phyloP scores from a whole-genome alignment of 1,140 invertebrate species.

The Temnothorax longispinosus region DNA sequence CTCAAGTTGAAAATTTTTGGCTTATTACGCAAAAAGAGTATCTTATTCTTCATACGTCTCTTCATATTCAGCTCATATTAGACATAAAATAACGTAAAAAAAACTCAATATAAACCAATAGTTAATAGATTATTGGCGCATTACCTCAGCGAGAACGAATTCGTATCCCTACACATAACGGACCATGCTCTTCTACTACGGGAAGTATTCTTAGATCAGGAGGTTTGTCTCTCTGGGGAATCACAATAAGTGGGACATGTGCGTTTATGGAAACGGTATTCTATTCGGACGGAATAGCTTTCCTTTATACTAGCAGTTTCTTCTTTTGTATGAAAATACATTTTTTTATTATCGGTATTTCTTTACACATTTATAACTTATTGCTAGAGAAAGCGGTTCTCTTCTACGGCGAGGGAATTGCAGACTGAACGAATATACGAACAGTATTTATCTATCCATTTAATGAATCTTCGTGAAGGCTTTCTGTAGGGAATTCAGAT shows the following conservation, averaged over 20 bases:
- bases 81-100: conserved; percentile 16
- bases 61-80: conserved; percentile 31
- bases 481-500: conserved; percentile 5
- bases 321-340: conserved; percentile 5
- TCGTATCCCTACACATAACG: conserved; percentile 16
- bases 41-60: neutral
- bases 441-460: conserved; percentile 15
- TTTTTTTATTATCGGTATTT: conserved; percentile 30
- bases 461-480: neutral
- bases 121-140: neutral
- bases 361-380: conserved; percentile 19
- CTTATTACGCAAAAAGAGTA: neutral
- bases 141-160: conserved; percentile 5
- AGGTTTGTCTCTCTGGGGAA: neutral
- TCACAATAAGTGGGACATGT: neutral
- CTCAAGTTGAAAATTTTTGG: neutral
- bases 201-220: conserved; percentile 18
- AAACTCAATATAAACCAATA: conserved; percentile 13
- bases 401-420: neutral
- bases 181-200: conserved; percentile 23
- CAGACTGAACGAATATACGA: conserved; percentile 39
- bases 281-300: neutral
- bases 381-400: neutral
- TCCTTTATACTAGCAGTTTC: neutral
- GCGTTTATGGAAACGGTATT: conserved; percentile 46